These are phyloP conservation scores for Porites lutea DNA, from an alignment of 64 coral and sea anemone genomes.

Conservation along the genomic window DNA sequence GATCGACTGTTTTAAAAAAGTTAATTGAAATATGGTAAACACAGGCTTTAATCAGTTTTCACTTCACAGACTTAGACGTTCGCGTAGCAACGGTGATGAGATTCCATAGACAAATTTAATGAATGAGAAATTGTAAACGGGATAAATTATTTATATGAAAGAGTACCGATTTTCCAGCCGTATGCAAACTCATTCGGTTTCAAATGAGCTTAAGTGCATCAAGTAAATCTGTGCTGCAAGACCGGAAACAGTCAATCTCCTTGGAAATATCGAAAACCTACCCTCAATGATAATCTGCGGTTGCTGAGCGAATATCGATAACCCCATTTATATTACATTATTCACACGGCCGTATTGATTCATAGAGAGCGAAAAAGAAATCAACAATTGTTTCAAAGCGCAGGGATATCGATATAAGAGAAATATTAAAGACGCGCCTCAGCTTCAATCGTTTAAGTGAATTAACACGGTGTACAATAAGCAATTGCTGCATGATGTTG, in stretches of 20 bases:
- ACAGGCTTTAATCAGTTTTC: no score
- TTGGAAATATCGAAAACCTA: not conserved
- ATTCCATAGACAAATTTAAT: not conserved
- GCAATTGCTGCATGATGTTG: not conserved
- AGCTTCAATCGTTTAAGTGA: not conserved
- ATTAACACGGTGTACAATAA: slow-evolving; percentile 11
- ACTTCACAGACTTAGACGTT: not conserved
- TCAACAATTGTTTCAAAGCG: no score
- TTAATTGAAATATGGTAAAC: no score
- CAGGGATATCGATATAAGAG: no score
- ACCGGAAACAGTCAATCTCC: slow-evolving; percentile 1
- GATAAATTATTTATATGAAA: slow-evolving; percentile 17
- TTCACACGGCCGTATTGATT: not conserved
- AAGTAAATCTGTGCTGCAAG: not conserved
- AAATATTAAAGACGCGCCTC: no score
- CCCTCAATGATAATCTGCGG: no score
- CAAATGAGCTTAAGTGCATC: not conserved
- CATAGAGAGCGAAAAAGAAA: no score
- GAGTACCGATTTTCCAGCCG: not conserved
- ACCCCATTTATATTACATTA: slow-evolving; percentile 17
- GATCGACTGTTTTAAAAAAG: no score
- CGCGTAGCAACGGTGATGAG: not conserved
- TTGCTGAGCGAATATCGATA: not conserved
- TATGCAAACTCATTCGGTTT: no score
- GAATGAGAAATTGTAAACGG: not conserved